Conservation (phyloP, 92 coral and sea anemone species). For the Zoanthus gigantus region DNA sequence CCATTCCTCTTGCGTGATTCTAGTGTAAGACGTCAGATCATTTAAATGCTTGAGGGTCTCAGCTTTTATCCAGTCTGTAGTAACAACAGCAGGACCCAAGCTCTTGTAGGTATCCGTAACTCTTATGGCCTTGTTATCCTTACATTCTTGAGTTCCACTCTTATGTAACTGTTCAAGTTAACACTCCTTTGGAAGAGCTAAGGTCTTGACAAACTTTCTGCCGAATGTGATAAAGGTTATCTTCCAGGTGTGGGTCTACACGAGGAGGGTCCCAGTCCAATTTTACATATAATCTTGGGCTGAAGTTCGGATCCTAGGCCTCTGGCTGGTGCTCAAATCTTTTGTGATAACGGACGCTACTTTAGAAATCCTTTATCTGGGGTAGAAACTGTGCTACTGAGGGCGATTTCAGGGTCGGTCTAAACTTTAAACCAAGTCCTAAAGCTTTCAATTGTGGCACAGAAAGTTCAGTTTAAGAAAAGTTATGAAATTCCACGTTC, state of each 20-base stretch:
- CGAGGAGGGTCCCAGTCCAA: slow-evolving; percentile 53
- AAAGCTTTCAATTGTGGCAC: slow-evolving; percentile 5
- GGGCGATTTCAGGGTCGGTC: slow-evolving; percentile 10
- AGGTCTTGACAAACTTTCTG: slow-evolving; percentile 42
- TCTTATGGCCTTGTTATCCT: slow-evolving; percentile 38
- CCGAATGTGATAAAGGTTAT: slow-evolving; percentile 45
- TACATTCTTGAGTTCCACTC: slow-evolving; percentile 33
- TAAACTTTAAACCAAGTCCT: slow-evolving; percentile 14
- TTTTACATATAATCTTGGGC: slow-evolving; percentile 49
- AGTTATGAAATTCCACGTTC: slow-evolving; percentile 22
- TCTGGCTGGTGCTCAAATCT: slow-evolving; percentile 35
- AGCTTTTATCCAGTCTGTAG: slow-evolving; percentile 51
- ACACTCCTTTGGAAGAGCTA: slow-evolving; percentile 22
- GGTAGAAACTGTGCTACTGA: slow-evolving; percentile 10
- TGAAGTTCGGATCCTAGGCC: slow-evolving; percentile 38
- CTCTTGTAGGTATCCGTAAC: slow-evolving; percentile 43
- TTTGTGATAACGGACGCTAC: slow-evolving; percentile 41
- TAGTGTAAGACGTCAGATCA: slow-evolving; percentile 44
- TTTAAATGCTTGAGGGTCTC: slow-evolving; percentile 51
- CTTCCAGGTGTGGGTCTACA: slow-evolving; percentile 49
- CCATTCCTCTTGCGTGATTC: slow-evolving; percentile 53
- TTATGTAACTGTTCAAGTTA: slow-evolving; percentile 39
- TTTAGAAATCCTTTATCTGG: slow-evolving; percentile 5
- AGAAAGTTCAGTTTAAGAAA: slow-evolving; percentile 23
- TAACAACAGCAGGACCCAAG: slow-evolving; percentile 54